Evolutionary conservation across 2,113 vertebrate species (phyloP).

Genomic region (Tauraco erythrolophus): DNA sequence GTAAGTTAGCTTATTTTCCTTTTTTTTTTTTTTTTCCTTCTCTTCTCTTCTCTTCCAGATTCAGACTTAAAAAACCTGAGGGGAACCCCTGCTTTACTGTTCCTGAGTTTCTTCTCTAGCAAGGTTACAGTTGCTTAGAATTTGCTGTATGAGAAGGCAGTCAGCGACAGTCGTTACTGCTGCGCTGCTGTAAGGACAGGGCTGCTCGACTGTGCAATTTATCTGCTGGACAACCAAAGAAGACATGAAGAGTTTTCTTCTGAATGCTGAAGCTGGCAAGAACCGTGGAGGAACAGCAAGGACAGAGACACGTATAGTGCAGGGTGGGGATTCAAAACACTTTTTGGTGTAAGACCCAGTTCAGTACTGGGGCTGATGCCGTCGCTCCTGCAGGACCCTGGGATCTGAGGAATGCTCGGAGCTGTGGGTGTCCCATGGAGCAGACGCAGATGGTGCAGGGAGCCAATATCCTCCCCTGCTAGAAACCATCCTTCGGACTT

Average conservation of each 20-base stretch:
- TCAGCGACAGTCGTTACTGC: neutral
- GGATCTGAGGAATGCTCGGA: neutral
- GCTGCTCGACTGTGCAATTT: neutral
- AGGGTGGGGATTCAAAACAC: neutral
- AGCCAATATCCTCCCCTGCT: neutral
- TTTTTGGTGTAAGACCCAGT: neutral
- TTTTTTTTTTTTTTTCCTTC: too few relatives aligned
- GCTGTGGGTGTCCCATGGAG: neutral
- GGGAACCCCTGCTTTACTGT: neutral
- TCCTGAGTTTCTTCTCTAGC: neutral
- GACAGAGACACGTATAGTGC: fast-evolving
- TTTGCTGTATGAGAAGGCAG: neutral
- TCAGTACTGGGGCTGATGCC: neutral
- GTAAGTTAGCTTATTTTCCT: too few relatives aligned
- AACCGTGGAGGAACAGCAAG: neutral
- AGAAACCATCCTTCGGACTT: neutral
- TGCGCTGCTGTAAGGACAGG: neutral
- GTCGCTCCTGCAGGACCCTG: neutral
- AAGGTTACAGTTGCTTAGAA: neutral
- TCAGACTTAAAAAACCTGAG: neutral
- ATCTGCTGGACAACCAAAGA: neutral
- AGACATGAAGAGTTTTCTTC: neutral
- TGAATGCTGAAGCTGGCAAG: neutral
- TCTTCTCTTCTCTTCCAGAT: too few relatives aligned
- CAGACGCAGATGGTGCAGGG: neutral